These are phyloP conservation scores for Pyrocephalus nanus DNA, from an alignment of 2,797 vertebrate species.

Conservation along the genomic window DNA sequence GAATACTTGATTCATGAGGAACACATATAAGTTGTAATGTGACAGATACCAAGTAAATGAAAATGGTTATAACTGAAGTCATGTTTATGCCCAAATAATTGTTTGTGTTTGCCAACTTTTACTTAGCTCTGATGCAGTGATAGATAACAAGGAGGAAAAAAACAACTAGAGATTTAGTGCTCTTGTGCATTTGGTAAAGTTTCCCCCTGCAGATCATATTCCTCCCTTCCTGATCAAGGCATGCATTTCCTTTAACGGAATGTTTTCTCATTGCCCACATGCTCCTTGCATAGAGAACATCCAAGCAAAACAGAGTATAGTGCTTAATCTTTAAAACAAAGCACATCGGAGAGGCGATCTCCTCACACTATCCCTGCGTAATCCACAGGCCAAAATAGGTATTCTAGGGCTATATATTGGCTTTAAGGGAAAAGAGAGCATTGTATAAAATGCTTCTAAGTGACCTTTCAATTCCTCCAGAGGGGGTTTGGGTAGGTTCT, in stretches of 20 bases:
- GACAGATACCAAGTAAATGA: background rate
- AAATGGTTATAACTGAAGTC: background rate
- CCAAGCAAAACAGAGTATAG: background rate
- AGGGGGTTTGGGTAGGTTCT: background rate
- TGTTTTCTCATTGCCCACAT: background rate
- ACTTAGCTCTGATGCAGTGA: background rate
- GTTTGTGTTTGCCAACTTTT: background rate
- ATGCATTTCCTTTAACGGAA: background rate
- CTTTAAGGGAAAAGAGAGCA: background rate
- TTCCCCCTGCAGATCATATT: background rate
- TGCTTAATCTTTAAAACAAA: background rate
- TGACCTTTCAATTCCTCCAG: background rate
- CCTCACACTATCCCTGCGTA: background rate
- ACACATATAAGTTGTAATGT: fast-evolving
- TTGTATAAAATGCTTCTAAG: background rate
- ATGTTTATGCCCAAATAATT: background rate
- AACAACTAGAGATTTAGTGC: background rate
- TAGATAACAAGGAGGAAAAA: background rate
- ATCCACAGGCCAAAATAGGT: background rate
- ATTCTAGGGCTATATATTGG: background rate
- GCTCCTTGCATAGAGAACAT: background rate
- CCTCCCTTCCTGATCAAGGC: background rate
- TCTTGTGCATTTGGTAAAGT: background rate
- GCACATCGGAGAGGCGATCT: background rate
- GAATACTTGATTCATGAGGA: background rate